Percentiles rank a stretch among this genome's conserved stretches.
Conservation (phyloP, 1,140 invertebrate genomes). For the Periplaneta americana region DNA sequence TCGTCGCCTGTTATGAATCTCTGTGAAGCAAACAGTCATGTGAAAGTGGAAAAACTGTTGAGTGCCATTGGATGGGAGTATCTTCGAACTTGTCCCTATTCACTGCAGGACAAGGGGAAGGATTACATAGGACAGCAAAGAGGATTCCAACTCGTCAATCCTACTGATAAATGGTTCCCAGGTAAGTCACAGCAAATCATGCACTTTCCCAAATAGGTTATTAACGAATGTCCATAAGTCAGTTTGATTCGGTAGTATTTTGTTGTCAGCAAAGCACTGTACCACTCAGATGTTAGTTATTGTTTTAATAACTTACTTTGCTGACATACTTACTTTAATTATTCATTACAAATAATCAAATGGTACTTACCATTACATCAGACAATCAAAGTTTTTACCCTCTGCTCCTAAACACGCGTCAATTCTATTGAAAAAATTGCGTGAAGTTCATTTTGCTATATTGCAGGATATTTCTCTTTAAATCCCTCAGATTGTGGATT, state of each 20-base stretch:
- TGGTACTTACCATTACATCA: too few relatives aligned
- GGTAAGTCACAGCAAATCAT: slow-evolving; percentile 43
- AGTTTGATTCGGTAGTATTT: neutral
- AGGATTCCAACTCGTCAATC: slow-evolving; percentile 80
- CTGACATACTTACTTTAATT: neutral
- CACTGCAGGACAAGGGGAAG: slow-evolving; percentile 60
- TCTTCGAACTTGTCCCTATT: slow-evolving; percentile 60
- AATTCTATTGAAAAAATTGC: too few relatives aligned
- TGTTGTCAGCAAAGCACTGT: neutral
- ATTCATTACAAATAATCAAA: neutral
- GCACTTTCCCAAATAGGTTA: neutral
- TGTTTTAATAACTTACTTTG: too few relatives aligned
- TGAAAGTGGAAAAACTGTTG: slow-evolving; percentile 62
- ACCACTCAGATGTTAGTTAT: neutral
- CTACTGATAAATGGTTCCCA: slow-evolving; percentile 80
- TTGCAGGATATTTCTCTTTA: too few relatives aligned
- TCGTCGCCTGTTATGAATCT: slow-evolving; percentile 77
- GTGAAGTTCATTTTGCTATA: too few relatives aligned
- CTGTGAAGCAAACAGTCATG: slow-evolving; percentile 58
- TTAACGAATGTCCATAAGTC: neutral
- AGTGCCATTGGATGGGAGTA: slow-evolving; percentile 76
- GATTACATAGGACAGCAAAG: slow-evolving; percentile 60
- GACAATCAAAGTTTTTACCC: too few relatives aligned
- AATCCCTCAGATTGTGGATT: too few relatives aligned
- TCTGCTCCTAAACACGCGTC: too few relatives aligned